phyloP scores from a whole-genome alignment of 2,888 invertebrate genomes.

The Myathropa florea region DNA sequence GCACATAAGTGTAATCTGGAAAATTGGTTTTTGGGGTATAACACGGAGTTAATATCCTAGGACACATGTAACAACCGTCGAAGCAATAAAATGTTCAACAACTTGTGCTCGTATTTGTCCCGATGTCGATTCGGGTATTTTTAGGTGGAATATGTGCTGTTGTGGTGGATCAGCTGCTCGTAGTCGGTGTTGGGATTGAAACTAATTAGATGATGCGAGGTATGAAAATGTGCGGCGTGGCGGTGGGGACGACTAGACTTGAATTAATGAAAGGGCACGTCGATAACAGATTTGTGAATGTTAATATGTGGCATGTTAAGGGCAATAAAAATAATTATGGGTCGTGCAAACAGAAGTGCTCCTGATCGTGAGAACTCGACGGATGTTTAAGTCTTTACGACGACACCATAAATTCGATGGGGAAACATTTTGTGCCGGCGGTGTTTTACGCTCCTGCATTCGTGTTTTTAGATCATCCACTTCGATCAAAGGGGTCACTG shows the following conservation, averaged over 20 bases:
- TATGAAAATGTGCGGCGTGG: background rate
- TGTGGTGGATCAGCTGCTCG: background rate
- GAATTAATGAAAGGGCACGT: background rate
- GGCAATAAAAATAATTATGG: constrained; percentile 21
- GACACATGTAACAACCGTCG: constrained; percentile 35
- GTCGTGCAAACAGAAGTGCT: background rate
- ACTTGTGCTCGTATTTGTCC: constrained; percentile 9
- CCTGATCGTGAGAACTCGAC: background rate
- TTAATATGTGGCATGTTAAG: background rate
- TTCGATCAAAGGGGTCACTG: too few species aligned
- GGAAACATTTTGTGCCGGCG: background rate
- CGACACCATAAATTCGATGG: too few species aligned
- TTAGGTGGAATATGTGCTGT: background rate
- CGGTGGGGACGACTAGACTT: background rate
- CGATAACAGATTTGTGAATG: constrained; percentile 24
- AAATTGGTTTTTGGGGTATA: constrained; percentile 35
- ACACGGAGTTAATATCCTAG: constrained; percentile 19
- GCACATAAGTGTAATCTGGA: constrained; percentile 44
- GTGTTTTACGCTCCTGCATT: background rate
- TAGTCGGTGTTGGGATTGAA: background rate
- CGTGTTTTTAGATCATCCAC: too few species aligned
- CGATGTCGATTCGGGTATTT: background rate
- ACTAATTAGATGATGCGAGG: constrained; percentile 8
- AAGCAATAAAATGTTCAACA: constrained; percentile 42
- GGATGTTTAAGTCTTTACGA: background rate